phyloP scores from a whole-genome alignment of 2,797 vertebrate genomes.

The Girardinus metallicus region DNA sequence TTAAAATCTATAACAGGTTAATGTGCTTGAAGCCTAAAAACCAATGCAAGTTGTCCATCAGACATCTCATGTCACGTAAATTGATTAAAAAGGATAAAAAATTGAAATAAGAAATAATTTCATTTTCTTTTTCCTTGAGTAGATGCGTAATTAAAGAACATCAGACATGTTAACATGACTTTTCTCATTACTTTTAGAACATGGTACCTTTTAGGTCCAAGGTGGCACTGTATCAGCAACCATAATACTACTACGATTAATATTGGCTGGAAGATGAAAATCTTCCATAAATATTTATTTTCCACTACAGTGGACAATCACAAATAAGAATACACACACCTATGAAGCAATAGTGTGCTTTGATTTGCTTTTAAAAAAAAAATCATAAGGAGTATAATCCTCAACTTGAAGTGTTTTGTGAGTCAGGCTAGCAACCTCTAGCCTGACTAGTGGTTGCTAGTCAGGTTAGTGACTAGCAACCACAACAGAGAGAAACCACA shows the following conservation, averaged over 20 bases:
- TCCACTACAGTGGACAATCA: not conserved
- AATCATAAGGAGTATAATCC: not conserved
- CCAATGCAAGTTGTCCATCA: slow-evolving; percentile 1
- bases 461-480: no score
- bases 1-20: slow-evolving; percentile 64
- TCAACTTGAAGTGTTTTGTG: not conserved
- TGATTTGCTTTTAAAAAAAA: not conserved
- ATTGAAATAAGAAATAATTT: not conserved
- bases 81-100: not conserved
- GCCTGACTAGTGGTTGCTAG: no score
- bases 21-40: slow-evolving; percentile 57
- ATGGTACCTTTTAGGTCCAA: not conserved
- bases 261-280: not conserved
- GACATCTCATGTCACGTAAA: not conserved
- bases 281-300: not conserved
- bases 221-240: not conserved
- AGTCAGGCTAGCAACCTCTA: not conserved
- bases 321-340: not conserved
- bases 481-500: not conserved
- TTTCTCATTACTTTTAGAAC: not conserved
- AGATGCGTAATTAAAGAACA: no score
- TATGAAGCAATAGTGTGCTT: not conserved
- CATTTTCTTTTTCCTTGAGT: no score
- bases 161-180: no score
- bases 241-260: not conserved